Percentiles rank a stretch among this genome's conserved stretches.
These are phyloP conservation scores for Ectobius pallidus DNA, from an alignment of 2,888 invertebrate species.

Conservation along the genomic window DNA sequence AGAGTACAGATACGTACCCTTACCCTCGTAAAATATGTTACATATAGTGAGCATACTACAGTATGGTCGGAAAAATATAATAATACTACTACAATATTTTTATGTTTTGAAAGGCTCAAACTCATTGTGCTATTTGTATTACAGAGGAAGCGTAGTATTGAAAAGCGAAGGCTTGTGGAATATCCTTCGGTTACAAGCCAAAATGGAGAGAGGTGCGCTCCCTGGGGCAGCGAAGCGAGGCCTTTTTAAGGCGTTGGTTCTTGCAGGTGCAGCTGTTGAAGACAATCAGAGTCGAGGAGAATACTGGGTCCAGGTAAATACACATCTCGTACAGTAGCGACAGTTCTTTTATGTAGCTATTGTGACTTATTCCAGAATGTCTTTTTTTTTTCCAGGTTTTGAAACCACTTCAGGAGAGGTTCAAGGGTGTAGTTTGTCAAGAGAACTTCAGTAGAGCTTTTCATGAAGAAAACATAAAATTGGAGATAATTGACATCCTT, in stretches of 20 bases:
- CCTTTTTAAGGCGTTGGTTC: constrained; percentile 73
- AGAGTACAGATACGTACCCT: too few relatives aligned
- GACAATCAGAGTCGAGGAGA: constrained; percentile 47
- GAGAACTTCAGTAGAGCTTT: constrained; percentile 61
- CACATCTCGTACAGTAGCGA: too few relatives aligned
- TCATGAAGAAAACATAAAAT: constrained; percentile 67
- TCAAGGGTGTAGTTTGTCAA: constrained; percentile 59
- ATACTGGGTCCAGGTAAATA: constrained; percentile 49
- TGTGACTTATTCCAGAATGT: background rate
- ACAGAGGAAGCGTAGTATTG: constrained; percentile 60
- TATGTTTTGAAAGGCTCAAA: too few relatives aligned
- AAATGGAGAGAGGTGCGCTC: constrained; percentile 60
- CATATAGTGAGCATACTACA: too few relatives aligned
- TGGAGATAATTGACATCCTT: constrained; percentile 73
- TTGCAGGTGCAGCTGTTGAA: constrained; percentile 63
- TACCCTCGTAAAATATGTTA: too few relatives aligned
- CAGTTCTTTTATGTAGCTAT: too few relatives aligned
- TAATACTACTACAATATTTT: too few relatives aligned
- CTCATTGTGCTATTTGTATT: too few relatives aligned
- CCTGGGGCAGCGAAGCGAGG: constrained; percentile 67
- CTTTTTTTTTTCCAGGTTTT: constrained; percentile 53
- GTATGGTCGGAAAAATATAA: too few relatives aligned
- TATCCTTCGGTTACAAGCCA: too few relatives aligned
- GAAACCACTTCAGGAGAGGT: constrained; percentile 61
- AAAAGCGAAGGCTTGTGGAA: constrained; percentile 64